These are phyloP conservation scores for Conops quadrifasciatus DNA, from an alignment of 2,888 invertebrate genomes.

Conservation along the genomic window DNA sequence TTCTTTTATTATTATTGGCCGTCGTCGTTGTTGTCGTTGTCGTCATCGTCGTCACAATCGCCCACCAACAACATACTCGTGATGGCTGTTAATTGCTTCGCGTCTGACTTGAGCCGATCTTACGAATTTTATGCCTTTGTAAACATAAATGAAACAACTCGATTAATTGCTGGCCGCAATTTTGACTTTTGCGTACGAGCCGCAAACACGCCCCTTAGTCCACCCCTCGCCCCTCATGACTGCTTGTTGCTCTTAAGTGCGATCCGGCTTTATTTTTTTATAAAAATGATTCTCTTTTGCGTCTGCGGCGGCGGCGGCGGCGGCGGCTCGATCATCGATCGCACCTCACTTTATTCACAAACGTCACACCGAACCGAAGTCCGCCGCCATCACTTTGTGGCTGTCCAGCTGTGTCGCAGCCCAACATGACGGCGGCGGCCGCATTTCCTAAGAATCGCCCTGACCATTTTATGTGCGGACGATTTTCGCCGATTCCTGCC, in stretches of 20 bases:
- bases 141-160: slow-evolving; percentile 60
- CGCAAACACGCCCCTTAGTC: neutral
- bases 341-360: too few species aligned
- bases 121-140: slow-evolving; percentile 51
- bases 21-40: neutral
- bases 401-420: slow-evolving; percentile 32
- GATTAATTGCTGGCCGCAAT: slow-evolving; percentile 51
- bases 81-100: slow-evolving; percentile 32
- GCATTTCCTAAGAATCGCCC: slow-evolving; percentile 28
- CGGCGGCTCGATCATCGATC: too few species aligned
- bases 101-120: slow-evolving; percentile 35
- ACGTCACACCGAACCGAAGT: too few species aligned
- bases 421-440: neutral
- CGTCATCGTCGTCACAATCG: neutral
- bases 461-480: neutral
- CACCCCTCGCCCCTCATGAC: neutral
- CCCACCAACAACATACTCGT: slow-evolving; percentile 5
- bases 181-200: slow-evolving; percentile 48
- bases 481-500: neutral
- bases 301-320: too few species aligned
- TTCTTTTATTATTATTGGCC: slow-evolving; percentile 15
- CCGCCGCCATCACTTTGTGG: too few species aligned
- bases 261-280: too few species aligned
- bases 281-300: too few species aligned
- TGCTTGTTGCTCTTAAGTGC: too few species aligned